phyloP scores from a whole-genome alignment of 2,797 vertebrate species.

The Pristis pectinata region DNA sequence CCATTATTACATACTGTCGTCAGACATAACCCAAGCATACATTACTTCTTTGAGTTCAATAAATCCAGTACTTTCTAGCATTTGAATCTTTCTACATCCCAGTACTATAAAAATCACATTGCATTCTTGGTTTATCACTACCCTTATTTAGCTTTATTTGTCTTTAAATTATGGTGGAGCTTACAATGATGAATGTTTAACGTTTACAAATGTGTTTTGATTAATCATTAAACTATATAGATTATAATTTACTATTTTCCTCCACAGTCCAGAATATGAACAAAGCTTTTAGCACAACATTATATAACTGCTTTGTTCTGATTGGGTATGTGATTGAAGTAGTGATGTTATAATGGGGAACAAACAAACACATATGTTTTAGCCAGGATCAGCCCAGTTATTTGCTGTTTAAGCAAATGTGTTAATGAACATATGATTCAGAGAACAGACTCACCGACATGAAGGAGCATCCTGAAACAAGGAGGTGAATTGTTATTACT shows the following conservation, averaged over 20 bases:
- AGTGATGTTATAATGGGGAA: not conserved
- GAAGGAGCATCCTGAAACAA: conserved; percentile 2
- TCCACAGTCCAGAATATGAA: not conserved
- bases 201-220: not conserved
- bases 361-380: not conserved
- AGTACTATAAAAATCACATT: not conserved
- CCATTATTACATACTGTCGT: no score
- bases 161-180: not conserved
- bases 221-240: conserved; percentile 18
- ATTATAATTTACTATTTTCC: not conserved
- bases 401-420: not conserved
- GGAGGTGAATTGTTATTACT: not conserved
- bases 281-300: not conserved
- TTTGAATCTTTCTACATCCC: not conserved
- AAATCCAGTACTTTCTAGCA: not conserved
- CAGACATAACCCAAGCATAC: not conserved
- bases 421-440: not conserved
- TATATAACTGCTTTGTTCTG: not conserved
- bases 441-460: not conserved
- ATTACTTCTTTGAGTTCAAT: not conserved
- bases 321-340: not conserved
- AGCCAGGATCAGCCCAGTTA: not conserved
- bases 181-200: conserved; percentile 2
- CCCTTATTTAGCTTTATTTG: not conserved
- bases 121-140: not conserved